A percentile compares a stretch with the other conserved stretches of the same genome.
phyloP scores from a whole-genome alignment of 2,113 vertebrate species.

The Puma concolor region DNA sequence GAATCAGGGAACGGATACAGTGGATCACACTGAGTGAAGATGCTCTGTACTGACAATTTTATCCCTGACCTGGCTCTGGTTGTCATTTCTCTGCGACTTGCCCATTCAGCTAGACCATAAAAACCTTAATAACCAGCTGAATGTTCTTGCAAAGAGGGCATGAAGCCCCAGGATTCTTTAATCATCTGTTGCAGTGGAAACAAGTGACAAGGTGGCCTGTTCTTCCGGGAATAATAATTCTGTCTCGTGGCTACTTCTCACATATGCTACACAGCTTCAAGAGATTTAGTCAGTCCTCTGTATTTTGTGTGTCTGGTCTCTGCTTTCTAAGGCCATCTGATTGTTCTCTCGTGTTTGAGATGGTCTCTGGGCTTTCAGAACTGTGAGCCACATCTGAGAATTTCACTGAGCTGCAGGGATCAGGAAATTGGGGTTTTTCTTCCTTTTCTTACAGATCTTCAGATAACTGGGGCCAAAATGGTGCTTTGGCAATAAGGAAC shows the following conservation, averaged over 20 bases:
- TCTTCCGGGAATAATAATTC: constrained; percentile 92
- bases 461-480: constrained; percentile 87
- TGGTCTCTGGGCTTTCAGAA: constrained; percentile 69
- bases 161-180: constrained; percentile 89
- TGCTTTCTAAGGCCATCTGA: constrained; percentile 83
- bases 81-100: not conserved
- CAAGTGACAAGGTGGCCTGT: constrained; percentile 91
- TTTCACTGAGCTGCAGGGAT: constrained; percentile 64
- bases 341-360: constrained; percentile 76
- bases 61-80: not conserved
- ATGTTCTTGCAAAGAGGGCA: constrained; percentile 94
- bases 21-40: not conserved
- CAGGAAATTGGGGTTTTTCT: constrained; percentile 70
- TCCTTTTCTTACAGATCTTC: constrained; percentile 76
- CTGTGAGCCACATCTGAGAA: constrained; percentile 73
- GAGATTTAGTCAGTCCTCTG: constrained; percentile 82
- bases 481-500: constrained; percentile 90
- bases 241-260: constrained; percentile 88
- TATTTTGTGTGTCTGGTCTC: constrained; percentile 55
- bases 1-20: not conserved
- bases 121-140: constrained; percentile 92
- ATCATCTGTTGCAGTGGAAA: constrained; percentile 90
- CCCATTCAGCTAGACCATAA: constrained; percentile 84
- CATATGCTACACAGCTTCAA: constrained; percentile 90
- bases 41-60: not conserved